Percentiles rank a stretch among this genome's conserved stretches.
phyloP scores from a whole-genome alignment of 2,113 vertebrate genomes.

The Dasyornis broadbenti region DNA sequence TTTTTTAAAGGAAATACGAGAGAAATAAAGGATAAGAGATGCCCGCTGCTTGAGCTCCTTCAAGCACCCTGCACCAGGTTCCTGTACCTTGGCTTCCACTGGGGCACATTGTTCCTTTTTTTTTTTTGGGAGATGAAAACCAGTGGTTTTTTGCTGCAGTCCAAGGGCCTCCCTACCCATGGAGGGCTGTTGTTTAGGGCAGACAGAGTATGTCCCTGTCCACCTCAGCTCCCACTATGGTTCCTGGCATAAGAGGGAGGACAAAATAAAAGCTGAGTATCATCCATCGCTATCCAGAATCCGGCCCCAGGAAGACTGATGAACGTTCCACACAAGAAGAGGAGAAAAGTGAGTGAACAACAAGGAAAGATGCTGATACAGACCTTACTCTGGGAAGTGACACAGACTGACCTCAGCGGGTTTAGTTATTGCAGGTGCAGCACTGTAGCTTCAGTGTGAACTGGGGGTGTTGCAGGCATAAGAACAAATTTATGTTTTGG shows the following conservation, averaged over 20 bases:
- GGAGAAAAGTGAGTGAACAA: background rate
- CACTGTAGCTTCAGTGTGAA: background rate
- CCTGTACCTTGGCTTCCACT: background rate
- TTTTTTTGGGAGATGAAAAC: background rate
- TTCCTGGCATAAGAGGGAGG: background rate
- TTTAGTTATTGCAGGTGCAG: background rate
- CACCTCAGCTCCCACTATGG: background rate
- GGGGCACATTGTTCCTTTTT: background rate
- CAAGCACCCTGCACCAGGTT: background rate
- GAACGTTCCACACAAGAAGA: background rate
- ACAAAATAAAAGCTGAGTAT: background rate
- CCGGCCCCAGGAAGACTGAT: background rate
- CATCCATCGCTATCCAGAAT: background rate
- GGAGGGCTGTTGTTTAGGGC: background rate
- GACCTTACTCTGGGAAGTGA: background rate
- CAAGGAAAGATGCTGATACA: background rate
- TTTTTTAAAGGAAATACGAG: background rate
- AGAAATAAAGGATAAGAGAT: background rate
- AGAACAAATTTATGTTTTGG: background rate
- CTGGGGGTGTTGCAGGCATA: background rate
- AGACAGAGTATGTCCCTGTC: background rate
- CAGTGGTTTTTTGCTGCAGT: background rate
- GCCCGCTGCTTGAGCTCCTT: background rate
- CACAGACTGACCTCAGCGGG: accelerated
- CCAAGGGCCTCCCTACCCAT: background rate